Evolutionary conservation across 1,140 invertebrate genomes (phyloP).

Genomic region (Alviniconcha marisindica): DNA sequence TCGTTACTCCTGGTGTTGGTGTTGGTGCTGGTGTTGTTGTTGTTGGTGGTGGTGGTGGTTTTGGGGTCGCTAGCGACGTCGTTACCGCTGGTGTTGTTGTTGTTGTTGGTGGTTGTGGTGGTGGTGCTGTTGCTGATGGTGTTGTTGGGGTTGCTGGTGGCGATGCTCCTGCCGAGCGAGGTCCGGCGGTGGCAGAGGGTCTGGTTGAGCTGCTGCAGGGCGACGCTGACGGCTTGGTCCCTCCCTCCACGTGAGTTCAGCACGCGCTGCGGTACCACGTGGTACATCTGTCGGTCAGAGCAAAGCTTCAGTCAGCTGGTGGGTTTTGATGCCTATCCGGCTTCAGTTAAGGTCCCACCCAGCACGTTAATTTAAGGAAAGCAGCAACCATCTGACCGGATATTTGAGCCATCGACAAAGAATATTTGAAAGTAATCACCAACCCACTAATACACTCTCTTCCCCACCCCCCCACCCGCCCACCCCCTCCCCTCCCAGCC

Average conservation of each 20-base stretch:
- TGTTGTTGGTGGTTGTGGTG: background rate
- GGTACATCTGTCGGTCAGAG: constrained; percentile 1
- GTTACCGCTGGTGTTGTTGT: background rate
- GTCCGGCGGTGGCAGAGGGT: background rate
- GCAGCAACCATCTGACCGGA: background rate
- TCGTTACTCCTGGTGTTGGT: background rate
- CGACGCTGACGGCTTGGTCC: background rate
- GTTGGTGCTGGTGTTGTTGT: background rate
- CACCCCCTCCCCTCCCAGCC: too few relatives aligned
- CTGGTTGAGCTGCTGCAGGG: background rate
- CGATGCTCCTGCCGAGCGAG: background rate
- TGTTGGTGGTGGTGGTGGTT: background rate
- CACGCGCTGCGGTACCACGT: constrained; percentile 27
- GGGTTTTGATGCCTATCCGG: too few relatives aligned
- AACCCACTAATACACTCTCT: background rate
- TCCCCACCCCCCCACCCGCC: background rate
- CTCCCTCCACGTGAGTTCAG: background rate
- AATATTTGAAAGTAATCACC: background rate
- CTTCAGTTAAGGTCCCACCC: too few relatives aligned
- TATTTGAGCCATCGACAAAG: background rate
- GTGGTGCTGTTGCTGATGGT: background rate
- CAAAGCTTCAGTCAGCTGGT: background rate
- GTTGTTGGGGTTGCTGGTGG: background rate
- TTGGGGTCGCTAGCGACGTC: background rate
- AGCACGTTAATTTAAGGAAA: background rate